phyloP scores from a whole-genome alignment of 2,888 invertebrate species.

The Stenoptilia bipunctidactyla region DNA sequence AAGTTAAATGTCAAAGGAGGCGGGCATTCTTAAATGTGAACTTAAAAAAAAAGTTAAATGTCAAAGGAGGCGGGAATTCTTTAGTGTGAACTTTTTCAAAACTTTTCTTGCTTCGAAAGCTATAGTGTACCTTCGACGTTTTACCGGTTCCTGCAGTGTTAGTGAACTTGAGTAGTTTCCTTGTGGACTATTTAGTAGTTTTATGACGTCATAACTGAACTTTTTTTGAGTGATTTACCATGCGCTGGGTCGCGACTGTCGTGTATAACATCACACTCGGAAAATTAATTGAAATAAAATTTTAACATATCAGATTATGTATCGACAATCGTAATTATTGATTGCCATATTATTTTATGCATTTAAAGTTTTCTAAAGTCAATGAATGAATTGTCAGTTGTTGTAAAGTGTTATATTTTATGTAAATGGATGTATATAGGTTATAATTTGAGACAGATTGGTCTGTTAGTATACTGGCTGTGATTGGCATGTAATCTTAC shows the following conservation, averaged over 20 bases:
- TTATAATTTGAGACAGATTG: neutral
- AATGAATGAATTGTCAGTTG: neutral
- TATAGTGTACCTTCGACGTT: constrained; percentile 14
- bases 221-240: constrained; percentile 8
- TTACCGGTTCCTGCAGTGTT: constrained; percentile 2
- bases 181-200: neutral
- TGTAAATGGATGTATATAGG: neutral
- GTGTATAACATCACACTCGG: neutral
- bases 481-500: neutral
- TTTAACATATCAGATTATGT: constrained; percentile 19
- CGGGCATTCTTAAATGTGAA: constrained; percentile 3
- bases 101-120: constrained; percentile 7
- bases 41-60: no score
- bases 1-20: no score
- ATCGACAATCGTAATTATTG: constrained; percentile 5
- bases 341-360: constrained; percentile 1
- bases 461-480: constrained; percentile 1
- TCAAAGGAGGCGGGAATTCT: no score
- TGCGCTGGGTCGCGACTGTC: constrained; percentile 17
- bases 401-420: neutral
- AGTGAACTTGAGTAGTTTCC: constrained; percentile 5
- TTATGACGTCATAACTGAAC: constrained; percentile 12
- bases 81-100: constrained; percentile 8
- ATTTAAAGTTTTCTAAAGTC: constrained; percentile 1
- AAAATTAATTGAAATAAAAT: neutral